Evolutionary conservation across 2,888 invertebrate species (phyloP), one percentile per base, ranked within the genome.

Genomic region (Protonemura montana): DNA sequence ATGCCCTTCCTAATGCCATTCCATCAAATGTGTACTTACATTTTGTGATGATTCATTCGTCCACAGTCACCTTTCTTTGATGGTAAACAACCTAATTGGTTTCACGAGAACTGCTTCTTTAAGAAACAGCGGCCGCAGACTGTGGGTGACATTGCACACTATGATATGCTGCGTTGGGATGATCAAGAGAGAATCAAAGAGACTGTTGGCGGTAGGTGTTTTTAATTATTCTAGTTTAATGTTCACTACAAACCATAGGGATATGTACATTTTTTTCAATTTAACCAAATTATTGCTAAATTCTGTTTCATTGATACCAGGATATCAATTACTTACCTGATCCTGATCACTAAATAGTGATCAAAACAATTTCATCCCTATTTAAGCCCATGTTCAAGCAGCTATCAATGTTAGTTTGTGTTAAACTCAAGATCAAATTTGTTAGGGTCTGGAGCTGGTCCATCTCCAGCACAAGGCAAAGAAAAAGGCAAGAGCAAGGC

Each of bases 61-160:
- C 92, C 92, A 78, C 91, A 98, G 97, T 97, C 97, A 21, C 94
- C 96, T 0, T 94, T 95, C 90, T 96, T 95, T 91, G 98, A 98
- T 94, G 97, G 97, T 0, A 97, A 95, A 91, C 94, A 95, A 89
- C 94, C 97, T 0, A 95, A 95, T 89, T 99, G 98, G 98, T 96
- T 95, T 90, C 98, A 99, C 92, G 93, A 94, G 87, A 92, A 93
- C 0, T 99, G 99, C 90, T 98, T 99, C 91, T 98, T 98, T 90
- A 92, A 92, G 26, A 96, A 97, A 90, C 96, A 96, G 89, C 93
- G 95, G 0, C 97, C 97, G 0, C 92, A 93, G 87, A 93, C 94
- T 29, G 93, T 93, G 0, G 95, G 94, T 41, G 98, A 98, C 88
- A 96, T 99, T 89, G 95, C 93, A 21, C 94, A 97, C 90, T 96